phyloP scores from a whole-genome alignment of 2,797 vertebrate genomes.

The Tiaroga cobitis region DNA sequence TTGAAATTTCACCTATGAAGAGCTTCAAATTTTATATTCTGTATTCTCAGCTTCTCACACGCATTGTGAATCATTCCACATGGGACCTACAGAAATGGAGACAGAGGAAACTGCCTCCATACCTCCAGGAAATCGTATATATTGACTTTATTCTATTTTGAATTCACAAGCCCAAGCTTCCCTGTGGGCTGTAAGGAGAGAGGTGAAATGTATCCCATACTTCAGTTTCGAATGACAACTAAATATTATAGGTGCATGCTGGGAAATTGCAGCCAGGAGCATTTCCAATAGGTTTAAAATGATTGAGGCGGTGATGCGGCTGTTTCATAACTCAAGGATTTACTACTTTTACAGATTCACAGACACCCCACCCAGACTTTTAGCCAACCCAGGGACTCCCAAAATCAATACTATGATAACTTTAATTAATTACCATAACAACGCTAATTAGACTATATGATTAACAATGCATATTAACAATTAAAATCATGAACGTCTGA shows the following conservation, averaged over 20 bases:
- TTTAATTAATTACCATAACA: not conserved
- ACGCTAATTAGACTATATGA: not conserved
- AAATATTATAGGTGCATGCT: conserved; percentile 29
- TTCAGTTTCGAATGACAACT: conserved; percentile 25
- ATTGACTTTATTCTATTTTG: conserved; percentile 43
- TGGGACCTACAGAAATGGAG: conserved; percentile 21
- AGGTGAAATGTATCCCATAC: conserved; percentile 28
- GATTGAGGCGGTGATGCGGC: not conserved
- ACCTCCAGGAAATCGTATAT: conserved; percentile 15
- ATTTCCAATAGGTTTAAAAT: conserved; percentile 29
- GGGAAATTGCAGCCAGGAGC: conserved; percentile 21
- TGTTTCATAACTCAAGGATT: not conserved
- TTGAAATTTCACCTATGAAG: conserved; percentile 12
- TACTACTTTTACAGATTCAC: not conserved
- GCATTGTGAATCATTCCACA: conserved; percentile 12
- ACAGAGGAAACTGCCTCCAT: conserved; percentile 29
- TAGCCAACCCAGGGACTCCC: not conserved
- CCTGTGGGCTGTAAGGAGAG: conserved; percentile 23
- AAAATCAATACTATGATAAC: not conserved
- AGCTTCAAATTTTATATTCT: conserved; percentile 23
- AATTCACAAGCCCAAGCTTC: conserved; percentile 29
- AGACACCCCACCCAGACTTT: not conserved
- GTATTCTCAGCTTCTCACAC: conserved; percentile 21
- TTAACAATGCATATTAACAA: not conserved
- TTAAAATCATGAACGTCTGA: not conserved